These are phyloP conservation scores for Procavia capensis DNA, from an alignment of 2,113 vertebrate species.

Conservation along the genomic window DNA sequence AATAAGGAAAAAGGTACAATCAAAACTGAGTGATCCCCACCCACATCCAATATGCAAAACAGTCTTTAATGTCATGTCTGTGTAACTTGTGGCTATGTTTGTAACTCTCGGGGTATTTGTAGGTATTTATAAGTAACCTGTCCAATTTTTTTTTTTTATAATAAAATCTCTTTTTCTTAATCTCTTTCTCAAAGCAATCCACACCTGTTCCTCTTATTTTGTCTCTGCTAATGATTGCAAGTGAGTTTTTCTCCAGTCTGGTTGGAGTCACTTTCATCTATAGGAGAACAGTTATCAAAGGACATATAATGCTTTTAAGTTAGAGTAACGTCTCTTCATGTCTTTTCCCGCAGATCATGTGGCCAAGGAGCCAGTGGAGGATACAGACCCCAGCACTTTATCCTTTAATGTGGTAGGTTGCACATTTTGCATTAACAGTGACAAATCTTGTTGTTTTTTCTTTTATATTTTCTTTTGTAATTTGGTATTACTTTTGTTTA, in stretches of 20 bases:
- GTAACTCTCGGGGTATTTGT: not conserved
- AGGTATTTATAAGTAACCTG: not conserved
- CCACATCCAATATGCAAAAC: not conserved
- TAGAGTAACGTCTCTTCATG: not conserved
- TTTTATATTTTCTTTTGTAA: not conserved
- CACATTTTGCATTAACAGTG: not conserved
- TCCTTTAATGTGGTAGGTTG: constrained; percentile 91
- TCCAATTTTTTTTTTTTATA: not conserved
- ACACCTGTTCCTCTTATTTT: not conserved
- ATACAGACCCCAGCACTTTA: constrained; percentile 95
- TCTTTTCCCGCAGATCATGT: constrained; percentile 85
- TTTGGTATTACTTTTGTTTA: too few species aligned
- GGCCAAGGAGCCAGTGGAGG: constrained; percentile 94
- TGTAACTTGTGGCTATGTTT: not conserved
- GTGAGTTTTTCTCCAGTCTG: not conserved
- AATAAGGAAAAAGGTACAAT: not conserved
- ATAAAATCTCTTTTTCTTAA: not conserved
- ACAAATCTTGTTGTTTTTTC: not conserved
- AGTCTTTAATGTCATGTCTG: not conserved
- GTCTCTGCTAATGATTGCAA: not conserved
- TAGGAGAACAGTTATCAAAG: not conserved
- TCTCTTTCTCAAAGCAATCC: not conserved
- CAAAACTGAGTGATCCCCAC: not conserved
- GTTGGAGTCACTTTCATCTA: accelerated
- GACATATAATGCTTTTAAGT: not conserved